These are phyloP conservation scores for Stegastes partitus DNA, from an alignment of 2,113 vertebrate genomes.

Conservation along the genomic window DNA sequence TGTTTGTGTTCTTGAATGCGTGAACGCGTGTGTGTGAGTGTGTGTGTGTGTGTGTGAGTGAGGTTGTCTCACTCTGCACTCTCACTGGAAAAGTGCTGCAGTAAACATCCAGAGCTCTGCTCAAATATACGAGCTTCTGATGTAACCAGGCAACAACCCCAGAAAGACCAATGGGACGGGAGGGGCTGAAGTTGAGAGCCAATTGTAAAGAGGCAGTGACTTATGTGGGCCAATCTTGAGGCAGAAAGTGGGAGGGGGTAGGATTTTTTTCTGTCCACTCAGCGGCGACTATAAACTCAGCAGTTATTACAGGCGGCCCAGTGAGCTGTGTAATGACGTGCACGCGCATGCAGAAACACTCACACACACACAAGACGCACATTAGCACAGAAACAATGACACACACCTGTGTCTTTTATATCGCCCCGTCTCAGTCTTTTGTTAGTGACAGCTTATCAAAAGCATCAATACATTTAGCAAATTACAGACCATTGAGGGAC, in stretches of 20 bases:
- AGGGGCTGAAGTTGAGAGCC: slow-evolving; percentile 52
- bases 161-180: slow-evolving; percentile 70
- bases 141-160: slow-evolving; percentile 74
- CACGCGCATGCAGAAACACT: neutral
- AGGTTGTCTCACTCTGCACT: slow-evolving; percentile 74
- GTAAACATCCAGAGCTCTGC: slow-evolving; percentile 85
- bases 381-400: neutral
- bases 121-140: slow-evolving; percentile 83
- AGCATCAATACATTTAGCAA: slow-evolving; percentile 5
- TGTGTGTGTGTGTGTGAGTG: slow-evolving; percentile 52
- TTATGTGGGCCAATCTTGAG: slow-evolving; percentile 48
- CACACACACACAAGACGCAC: neutral
- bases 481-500: neutral
- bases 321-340: slow-evolving; percentile 15
- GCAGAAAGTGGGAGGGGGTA: slow-evolving; percentile 50
- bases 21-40: slow-evolving; percentile 51
- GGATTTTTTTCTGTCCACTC: slow-evolving; percentile 26
- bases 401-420: slow-evolving; percentile 12
- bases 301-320: slow-evolving; percentile 53
- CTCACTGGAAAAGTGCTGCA: slow-evolving; percentile 86
- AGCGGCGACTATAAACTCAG: slow-evolving; percentile 47
- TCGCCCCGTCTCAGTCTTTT: neutral
- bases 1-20: slow-evolving; percentile 59
- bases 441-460: neutral
- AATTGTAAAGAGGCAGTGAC: slow-evolving; percentile 44